A percentile compares a stretch with the other conserved stretches of the same genome.
phyloP scores from a whole-genome alignment of 2,888 invertebrate genomes.

The Drepanosiphum platanoidis region DNA sequence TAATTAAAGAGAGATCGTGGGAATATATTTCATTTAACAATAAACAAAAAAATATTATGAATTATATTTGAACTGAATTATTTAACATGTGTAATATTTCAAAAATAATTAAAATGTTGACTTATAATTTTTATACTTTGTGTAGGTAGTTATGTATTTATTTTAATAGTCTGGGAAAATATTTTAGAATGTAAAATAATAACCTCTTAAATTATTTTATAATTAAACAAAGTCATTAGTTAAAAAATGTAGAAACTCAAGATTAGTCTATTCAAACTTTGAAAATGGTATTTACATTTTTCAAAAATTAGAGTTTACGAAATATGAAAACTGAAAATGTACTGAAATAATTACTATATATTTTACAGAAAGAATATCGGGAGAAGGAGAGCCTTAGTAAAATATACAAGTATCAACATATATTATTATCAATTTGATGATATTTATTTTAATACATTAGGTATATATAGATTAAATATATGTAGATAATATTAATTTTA shows the following conservation, averaged over 20 bases:
- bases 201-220: background rate
- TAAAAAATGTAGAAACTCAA: background rate
- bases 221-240: background rate
- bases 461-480: too few relatives aligned
- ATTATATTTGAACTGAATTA: too few relatives aligned
- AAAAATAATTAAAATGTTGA: conserved; percentile 6
- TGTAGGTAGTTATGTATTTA: background rate
- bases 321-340: too few relatives aligned
- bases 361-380: too few relatives aligned
- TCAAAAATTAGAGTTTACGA: too few relatives aligned
- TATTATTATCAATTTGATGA: too few relatives aligned
- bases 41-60: conserved; percentile 9
- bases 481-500: too few relatives aligned
- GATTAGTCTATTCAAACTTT: background rate
- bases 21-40: conserved; percentile 13
- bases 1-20: conserved; percentile 38
- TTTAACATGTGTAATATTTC: background rate
- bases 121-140: background rate
- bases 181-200: background rate
- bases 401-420: too few relatives aligned
- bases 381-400: too few relatives aligned
- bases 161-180: conserved; percentile 15
- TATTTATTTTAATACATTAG: too few relatives aligned
- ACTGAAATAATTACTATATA: too few relatives aligned
- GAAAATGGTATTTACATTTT: too few relatives aligned